Percentiles rank a stretch among this genome's conserved stretches.
phyloP scores from a whole-genome alignment of 35 echinoderm and acorn worm species.

The Stichopus chloronotus region DNA sequence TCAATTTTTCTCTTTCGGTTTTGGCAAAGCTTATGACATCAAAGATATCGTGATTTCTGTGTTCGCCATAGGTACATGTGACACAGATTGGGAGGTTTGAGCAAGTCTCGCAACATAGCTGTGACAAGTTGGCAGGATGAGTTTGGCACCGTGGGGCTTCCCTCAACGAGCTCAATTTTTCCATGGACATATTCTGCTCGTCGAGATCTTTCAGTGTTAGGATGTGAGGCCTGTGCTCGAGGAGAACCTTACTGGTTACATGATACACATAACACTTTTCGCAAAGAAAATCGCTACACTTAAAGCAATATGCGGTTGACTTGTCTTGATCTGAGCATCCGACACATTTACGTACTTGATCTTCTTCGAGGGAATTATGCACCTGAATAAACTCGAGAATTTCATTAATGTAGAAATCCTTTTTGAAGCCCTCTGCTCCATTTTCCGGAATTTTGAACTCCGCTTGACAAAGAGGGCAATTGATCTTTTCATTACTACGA shows the following conservation, averaged over 20 bases:
- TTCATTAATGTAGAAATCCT: conserved; percentile 48
- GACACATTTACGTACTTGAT: neutral
- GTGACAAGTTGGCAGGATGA: conserved; percentile 14
- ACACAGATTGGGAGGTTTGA: neutral
- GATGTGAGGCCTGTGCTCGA: conserved; percentile 9
- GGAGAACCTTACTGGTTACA: neutral
- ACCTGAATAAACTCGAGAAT: conserved; percentile 34
- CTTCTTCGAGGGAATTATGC: conserved; percentile 4
- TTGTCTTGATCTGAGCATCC: conserved; percentile 13
- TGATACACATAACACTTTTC: neutral
- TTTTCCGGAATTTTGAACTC: neutral
- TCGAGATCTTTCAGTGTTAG: conserved; percentile 20
- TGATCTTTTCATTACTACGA: neutral
- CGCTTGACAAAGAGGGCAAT: conserved; percentile 30
- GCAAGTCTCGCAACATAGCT: conserved; percentile 32
- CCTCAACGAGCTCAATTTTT: conserved; percentile 12
- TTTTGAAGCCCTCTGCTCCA: conserved; percentile 38
- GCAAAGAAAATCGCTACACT: conserved; percentile 28
- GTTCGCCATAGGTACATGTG: conserved; percentile 5
- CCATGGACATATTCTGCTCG: neutral
- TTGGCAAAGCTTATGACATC: conserved; percentile 26
- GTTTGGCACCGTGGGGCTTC: conserved; percentile 29
- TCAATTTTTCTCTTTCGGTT: neutral
- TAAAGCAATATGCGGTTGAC: conserved; percentile 30
- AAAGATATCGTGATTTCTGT: conserved; percentile 25